phyloP scores from a whole-genome alignment of 2,113 vertebrate species.

The Thinocorus orbignyianus region DNA sequence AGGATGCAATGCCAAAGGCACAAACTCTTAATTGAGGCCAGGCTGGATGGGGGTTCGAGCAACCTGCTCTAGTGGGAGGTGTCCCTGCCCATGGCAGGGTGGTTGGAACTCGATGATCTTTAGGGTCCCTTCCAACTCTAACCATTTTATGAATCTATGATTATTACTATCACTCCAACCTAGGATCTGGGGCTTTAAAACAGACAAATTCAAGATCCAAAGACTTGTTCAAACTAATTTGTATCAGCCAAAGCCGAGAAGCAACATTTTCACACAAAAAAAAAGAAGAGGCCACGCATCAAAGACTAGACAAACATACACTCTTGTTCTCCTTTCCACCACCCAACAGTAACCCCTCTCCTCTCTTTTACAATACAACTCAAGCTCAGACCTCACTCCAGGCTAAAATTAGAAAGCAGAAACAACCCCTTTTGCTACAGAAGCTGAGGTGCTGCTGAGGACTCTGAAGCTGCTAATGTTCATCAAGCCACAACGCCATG shows the following conservation, averaged over 20 bases:
- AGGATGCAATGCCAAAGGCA: neutral
- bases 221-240: neutral
- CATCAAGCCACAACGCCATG: accelerated
- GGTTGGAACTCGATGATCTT: too few relatives aligned
- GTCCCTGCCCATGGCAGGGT: too few relatives aligned
- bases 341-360: neutral
- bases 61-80: too few relatives aligned
- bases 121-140: too few relatives aligned
- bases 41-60: too few relatives aligned
- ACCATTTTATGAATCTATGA: too few relatives aligned
- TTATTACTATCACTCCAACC: neutral
- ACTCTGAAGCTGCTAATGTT: neutral
- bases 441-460: neutral
- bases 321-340: neutral
- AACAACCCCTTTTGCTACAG: neutral
- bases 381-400: neutral
- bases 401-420: neutral
- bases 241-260: neutral
- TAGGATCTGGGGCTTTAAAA: neutral
- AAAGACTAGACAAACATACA: neutral
- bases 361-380: neutral
- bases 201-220: neutral
- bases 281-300: neutral
- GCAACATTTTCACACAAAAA: neutral
- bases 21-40: neutral